Evolutionary conservation across 2,797 vertebrate genomes (phyloP), one percentile per base, ranked within the genome.

Genomic region (Rhyacichthys aspro): DNA sequence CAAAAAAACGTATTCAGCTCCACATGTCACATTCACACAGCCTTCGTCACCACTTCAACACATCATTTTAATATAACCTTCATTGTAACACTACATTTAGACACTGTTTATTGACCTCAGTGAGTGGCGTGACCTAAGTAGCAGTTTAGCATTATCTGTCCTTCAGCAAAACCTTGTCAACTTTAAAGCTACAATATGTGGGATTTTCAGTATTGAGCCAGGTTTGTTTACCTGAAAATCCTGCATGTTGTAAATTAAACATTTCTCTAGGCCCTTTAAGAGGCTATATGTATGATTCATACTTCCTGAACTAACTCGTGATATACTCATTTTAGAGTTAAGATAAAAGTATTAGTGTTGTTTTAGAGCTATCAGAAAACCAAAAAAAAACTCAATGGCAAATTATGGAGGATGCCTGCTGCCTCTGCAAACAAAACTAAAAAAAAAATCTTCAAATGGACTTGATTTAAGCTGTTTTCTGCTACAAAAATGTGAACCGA

Each of bases 11-110:
- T 39, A 7, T 32, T 66, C 65, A 58, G 50, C 55, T 70, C 15
- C 43, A 58, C 52, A 70, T 32, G 56, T 74, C 72, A 55, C 48
- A 70, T 46, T 62, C 45, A 59, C 36, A 59, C 37, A 48, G 73
- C 43, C 36, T n/a, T 38, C 34, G 63, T 60, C 66, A 34, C 11
- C 72, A 72, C 67, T 33, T 71, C 36, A 59, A 36, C 16, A 56
- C 7, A 69, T 63, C 9, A 50, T 37, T 64, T 54, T 0, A 63
- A 56, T 76, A 65, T 18, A 68, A 12, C 48, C 14, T 68, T 82
- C 46, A 68, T 52, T 38, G 55, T 18, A 19, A 37, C 32, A 15
- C 1, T 16, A 63, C 10, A 52, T 32, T 19, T 34, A 58, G n/a
- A 54, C 46, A 43, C 41, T 17, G 19, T 53, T 65, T 9, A 55